These are phyloP conservation scores for Eueides isabella DNA, from an alignment of 1,140 invertebrate genomes.

Conservation along the genomic window DNA sequence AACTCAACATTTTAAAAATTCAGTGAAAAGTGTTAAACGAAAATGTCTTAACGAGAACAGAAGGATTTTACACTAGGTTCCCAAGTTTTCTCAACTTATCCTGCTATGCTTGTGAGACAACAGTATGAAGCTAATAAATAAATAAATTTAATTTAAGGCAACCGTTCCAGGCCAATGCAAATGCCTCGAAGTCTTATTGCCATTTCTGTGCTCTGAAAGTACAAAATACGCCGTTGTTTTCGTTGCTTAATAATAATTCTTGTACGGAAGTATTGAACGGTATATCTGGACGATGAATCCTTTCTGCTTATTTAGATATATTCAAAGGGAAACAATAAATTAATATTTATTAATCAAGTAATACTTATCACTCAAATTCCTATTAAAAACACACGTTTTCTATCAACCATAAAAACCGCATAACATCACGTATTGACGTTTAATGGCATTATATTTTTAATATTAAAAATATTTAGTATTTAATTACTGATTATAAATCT, in stretches of 20 bases:
- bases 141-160: neutral
- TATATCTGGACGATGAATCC: no score
- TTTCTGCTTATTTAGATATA: neutral
- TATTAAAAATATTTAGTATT: neutral
- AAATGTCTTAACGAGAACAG: neutral
- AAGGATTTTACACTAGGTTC: neutral
- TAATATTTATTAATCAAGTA: neutral
- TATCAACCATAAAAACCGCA: neutral
- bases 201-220: no score
- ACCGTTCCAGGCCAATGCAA: no score
- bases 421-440: constrained; percentile 1
- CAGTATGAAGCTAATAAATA: neutral
- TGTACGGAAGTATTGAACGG: no score
- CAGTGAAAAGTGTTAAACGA: no score
- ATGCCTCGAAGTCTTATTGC: no score
- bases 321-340: neutral
- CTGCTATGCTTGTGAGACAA: no score
- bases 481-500: neutral
- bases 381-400: neutral
- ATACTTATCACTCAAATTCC: neutral
- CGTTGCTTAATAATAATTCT: no score
- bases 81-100: neutral
- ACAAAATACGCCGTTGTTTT: no score
- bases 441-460: neutral
- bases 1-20: neutral